Percentiles rank a stretch among this genome's conserved stretches.
These are phyloP conservation scores for Perithous albicinctus DNA, from an alignment of 2,888 invertebrate genomes.

Conservation along the genomic window DNA sequence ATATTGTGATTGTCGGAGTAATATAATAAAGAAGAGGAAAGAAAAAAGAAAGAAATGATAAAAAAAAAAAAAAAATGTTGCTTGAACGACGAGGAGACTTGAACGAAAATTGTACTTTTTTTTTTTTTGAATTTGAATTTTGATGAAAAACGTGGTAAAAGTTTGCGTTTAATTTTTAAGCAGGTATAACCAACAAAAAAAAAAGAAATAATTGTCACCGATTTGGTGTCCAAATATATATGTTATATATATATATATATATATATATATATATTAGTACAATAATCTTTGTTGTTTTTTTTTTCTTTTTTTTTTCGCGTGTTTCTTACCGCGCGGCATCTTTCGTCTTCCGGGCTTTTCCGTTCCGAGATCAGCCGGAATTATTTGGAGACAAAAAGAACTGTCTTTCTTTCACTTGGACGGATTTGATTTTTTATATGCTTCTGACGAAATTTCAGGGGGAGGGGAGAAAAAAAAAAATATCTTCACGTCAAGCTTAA, in stretches of 20 bases:
- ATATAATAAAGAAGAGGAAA: too few relatives aligned
- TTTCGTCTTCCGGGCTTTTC: slow-evolving; percentile 43
- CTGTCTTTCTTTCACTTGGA: slow-evolving; percentile 1
- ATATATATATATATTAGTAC: too few relatives aligned
- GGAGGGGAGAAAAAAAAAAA: too few relatives aligned
- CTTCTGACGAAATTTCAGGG: slow-evolving; percentile 60
- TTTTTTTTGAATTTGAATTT: neutral
- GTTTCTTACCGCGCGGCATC: slow-evolving; percentile 64
- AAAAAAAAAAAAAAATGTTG: too few relatives aligned
- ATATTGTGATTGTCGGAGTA: slow-evolving; percentile 2
- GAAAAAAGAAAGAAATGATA: neutral
- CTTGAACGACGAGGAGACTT: neutral
- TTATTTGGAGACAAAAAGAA: slow-evolving; percentile 15
- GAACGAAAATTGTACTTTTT: slow-evolving; percentile 22
- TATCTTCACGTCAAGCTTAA: slow-evolving; percentile 45
- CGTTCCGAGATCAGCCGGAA: slow-evolving; percentile 38
- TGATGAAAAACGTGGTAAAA: slow-evolving; percentile 43
- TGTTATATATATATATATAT: neutral
- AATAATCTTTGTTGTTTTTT: too few relatives aligned
- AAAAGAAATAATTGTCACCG: neutral
- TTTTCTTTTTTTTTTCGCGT: slow-evolving; percentile 6
- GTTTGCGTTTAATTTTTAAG: neutral
- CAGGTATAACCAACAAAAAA: neutral
- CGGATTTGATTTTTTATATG: neutral
- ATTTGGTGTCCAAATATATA: slow-evolving; percentile 13